These are phyloP conservation scores for Elmis aenea DNA, from an alignment of 2,888 invertebrate species.

Conservation along the genomic window DNA sequence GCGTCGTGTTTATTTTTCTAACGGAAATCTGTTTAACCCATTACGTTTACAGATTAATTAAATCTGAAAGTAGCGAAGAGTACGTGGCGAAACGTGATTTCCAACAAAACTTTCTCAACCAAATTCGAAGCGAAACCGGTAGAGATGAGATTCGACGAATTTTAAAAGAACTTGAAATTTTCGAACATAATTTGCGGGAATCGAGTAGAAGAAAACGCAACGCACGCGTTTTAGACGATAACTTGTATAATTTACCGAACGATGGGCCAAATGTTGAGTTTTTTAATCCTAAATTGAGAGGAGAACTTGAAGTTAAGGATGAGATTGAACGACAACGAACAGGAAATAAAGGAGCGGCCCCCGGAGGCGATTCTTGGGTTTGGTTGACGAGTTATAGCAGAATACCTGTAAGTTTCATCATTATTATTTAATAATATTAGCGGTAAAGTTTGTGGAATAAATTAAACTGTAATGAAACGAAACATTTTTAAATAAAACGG, in stretches of 20 bases:
- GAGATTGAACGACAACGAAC: slow-evolving; percentile 56
- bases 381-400: slow-evolving; percentile 84
- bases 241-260: slow-evolving; percentile 32
- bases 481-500: too few relatives aligned
- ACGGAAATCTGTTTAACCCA: slow-evolving; percentile 44
- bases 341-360: slow-evolving; percentile 61
- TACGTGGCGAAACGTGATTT: slow-evolving; percentile 37
- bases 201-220: slow-evolving; percentile 22
- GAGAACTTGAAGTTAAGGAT: slow-evolving; percentile 62
- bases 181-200: slow-evolving; percentile 9
- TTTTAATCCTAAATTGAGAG: slow-evolving; percentile 64
- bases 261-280: slow-evolving; percentile 63
- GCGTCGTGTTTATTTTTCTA: slow-evolving; percentile 43
- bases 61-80: slow-evolving; percentile 40
- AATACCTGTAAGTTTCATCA: slow-evolving; percentile 78
- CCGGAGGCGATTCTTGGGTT: slow-evolving; percentile 76
- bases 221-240: slow-evolving; percentile 27
- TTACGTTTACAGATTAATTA: slow-evolving; percentile 42
- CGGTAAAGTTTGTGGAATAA: too few relatives aligned
- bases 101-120: slow-evolving; percentile 35
- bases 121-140: slow-evolving; percentile 31
- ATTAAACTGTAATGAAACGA: too few relatives aligned
- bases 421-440: too few relatives aligned
- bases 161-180: slow-evolving; percentile 28
- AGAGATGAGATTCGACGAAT: slow-evolving; percentile 36